phyloP scores from a whole-genome alignment of 2,797 vertebrate species.

The Lophura swinhoii region DNA sequence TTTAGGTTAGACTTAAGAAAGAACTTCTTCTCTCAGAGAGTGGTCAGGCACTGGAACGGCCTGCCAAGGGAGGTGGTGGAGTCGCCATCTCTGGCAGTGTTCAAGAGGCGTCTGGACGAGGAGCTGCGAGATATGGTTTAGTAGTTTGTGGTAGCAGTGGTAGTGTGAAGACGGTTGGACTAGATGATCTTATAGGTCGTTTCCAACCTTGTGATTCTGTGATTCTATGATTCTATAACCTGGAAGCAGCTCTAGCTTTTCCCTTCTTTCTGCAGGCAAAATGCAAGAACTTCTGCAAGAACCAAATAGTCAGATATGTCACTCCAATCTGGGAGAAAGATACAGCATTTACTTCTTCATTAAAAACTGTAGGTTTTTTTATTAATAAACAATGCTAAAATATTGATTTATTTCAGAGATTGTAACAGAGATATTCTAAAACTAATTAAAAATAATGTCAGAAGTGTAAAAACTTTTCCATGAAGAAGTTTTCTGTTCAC shows the following conservation, averaged over 20 bases:
- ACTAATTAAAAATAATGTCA: constrained; percentile 21
- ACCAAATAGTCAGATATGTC: background rate
- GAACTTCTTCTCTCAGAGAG: no score
- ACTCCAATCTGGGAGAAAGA: background rate
- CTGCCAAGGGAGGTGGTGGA: no score
- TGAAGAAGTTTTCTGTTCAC: background rate
- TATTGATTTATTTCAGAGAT: background rate
- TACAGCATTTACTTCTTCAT: background rate
- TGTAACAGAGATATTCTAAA: background rate
- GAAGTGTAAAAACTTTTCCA: background rate
- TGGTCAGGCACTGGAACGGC: no score
- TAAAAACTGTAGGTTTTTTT: background rate
- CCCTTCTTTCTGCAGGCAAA: background rate
- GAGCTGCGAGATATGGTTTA: no score
- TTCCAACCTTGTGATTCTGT: no score
- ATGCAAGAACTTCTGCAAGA: background rate
- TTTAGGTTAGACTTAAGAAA: no score
- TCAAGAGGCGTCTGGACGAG: no score
- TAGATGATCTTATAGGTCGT: no score
- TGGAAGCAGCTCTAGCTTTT: background rate
- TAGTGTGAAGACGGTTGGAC: no score
- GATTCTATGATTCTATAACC: no score
- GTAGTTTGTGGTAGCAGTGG: no score
- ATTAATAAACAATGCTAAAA: background rate
- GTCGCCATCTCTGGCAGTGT: no score